These are phyloP conservation scores for Tragelaphus buxtoni DNA, from an alignment of 2,113 vertebrate genomes.

Conservation along the genomic window DNA sequence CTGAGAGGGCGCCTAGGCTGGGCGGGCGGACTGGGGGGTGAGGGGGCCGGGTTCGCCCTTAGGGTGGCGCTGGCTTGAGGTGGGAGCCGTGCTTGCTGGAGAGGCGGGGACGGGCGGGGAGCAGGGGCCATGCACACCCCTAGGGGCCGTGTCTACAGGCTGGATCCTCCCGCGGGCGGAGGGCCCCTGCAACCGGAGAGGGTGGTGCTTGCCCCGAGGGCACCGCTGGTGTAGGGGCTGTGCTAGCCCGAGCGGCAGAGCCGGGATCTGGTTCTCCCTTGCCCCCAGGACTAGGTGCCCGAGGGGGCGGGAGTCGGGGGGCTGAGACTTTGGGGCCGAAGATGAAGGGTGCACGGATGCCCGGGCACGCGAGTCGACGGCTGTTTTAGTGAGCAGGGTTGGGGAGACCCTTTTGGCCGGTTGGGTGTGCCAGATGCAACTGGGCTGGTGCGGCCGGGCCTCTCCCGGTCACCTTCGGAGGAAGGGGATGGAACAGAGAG, in stretches of 20 bases:
- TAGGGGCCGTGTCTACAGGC: background rate
- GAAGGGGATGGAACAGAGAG: background rate
- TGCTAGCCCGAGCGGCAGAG: background rate
- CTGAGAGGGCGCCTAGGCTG: background rate
- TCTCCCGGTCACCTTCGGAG: background rate
- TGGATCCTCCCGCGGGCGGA: background rate
- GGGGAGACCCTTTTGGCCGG: background rate
- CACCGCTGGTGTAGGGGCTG: background rate
- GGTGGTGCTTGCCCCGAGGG: slow-evolving; percentile 7
- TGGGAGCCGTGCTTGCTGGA: background rate
- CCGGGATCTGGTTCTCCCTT: background rate
- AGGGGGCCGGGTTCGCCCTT: background rate
- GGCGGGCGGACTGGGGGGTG: background rate
- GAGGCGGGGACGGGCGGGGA: background rate
- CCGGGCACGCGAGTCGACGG: background rate
- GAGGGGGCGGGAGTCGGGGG: background rate
- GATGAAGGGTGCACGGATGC: background rate
- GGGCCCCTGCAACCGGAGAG: slow-evolving; percentile 8
- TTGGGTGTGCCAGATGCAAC: background rate
- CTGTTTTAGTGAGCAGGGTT: background rate
- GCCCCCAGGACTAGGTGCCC: background rate
- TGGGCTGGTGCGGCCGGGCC: background rate
- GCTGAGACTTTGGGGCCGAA: background rate
- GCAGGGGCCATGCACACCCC: background rate
- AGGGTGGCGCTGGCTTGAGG: background rate